phyloP scores from a whole-genome alignment of 2,888 invertebrate species.

The Sympetrum striolatum region DNA sequence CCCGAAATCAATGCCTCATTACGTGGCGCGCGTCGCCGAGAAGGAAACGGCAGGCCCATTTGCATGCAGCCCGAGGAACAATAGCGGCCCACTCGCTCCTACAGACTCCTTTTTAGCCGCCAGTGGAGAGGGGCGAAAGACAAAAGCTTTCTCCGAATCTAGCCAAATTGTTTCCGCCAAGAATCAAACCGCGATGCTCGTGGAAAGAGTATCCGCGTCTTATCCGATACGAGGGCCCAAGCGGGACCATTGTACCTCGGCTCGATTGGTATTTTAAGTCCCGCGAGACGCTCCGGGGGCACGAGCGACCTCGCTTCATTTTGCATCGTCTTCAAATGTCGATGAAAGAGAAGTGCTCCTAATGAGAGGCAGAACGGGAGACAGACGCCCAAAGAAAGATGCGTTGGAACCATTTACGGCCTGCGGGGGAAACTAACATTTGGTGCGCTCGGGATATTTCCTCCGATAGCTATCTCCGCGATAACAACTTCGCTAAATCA shows the following conservation, averaged over 20 bases:
- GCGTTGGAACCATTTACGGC: neutral
- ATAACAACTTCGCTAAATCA: neutral
- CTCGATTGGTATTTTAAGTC: conserved; percentile 31
- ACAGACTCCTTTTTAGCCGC: conserved; percentile 27
- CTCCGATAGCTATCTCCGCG: conserved; percentile 14
- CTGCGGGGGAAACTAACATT: neutral
- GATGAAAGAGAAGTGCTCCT: conserved; percentile 17
- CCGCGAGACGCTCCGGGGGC: neutral
- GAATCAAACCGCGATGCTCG: conserved; percentile 15
- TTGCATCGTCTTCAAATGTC: conserved; percentile 25
- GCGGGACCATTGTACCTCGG: neutral
- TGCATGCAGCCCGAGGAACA: conserved; percentile 11
- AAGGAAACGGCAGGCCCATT: conserved; percentile 9
- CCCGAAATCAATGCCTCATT: conserved; percentile 39
- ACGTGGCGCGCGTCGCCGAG: conserved; percentile 13
- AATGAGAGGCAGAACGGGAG: conserved; percentile 7
- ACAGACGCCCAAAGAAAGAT: neutral
- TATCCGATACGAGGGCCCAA: conserved; percentile 5
- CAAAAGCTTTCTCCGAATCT: conserved; percentile 34
- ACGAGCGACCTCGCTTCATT: conserved; percentile 18
- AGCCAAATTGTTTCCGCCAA: conserved; percentile 34
- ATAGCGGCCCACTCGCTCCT: conserved; percentile 2
- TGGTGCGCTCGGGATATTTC: neutral
- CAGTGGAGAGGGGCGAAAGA: neutral
- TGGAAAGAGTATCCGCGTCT: neutral